Evolutionary conservation across 1,140 invertebrate genomes (phyloP), one percentile per base, ranked within the genome.

Genomic region (Sinonovacula constricta): DNA sequence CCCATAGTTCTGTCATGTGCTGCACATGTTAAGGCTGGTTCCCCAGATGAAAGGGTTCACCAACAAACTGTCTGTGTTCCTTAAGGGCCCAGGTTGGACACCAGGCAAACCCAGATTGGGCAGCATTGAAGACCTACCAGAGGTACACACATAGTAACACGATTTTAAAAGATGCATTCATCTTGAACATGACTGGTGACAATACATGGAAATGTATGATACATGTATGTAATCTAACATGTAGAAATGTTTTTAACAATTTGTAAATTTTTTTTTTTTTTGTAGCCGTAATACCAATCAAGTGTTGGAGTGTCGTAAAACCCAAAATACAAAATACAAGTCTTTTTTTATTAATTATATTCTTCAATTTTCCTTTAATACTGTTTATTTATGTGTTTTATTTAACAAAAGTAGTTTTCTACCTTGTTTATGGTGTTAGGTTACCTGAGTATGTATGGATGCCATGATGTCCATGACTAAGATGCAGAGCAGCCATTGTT

Each of bases 1-100:
- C 39, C 18, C 39, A 45, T 91, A 97, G 95, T 88, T 93, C 1
- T 95, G 95, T 87, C 96, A 97, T 87, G 94, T 94, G 0, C 88
- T 89, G 36, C 92, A 94, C 81, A 94, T 97, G 66, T 88, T 93
- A 7, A 85, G 85, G 85, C 93, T 59, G 86, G 87, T 24, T 92
- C 95, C 91, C 86, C 91, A 70, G 91, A 89, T 31, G 92, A 92
- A 92, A 85, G 89, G 60, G 87, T 74, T 88, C 28, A 51, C 36
- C 15, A 89, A 97, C 82, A 95, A 94, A 86, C 81, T 97, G 0
- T 93, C 93, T 0, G 94, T 94, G 0, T 83, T 96, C 1, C 94
- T 96, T 86, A 96, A 95, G 90, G 96, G 97, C 5, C 97, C 97
- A 0, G 96, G 96, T 82, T 98, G 97, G 96, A 91, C 93, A 60